Evolutionary conservation across 2,113 vertebrate genomes (phyloP), one percentile per base, ranked within the genome.

Genomic region (Neodontobutis hainanensis): DNA sequence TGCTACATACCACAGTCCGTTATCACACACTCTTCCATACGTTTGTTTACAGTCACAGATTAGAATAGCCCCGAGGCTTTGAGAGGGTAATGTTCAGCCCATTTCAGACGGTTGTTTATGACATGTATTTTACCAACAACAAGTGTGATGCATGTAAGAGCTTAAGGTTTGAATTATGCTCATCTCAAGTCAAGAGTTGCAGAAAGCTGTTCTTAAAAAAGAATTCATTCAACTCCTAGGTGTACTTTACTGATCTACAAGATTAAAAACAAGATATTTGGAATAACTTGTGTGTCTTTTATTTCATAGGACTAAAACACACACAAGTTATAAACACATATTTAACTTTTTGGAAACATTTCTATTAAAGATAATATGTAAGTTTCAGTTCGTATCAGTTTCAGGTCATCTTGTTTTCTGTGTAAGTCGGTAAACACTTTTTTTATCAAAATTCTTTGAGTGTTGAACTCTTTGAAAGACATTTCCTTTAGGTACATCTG

Each of bases 401-500:
- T 27, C 19, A 27, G 19, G 19, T 27, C 19, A 27, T 27, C 19
- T 2, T 52, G 50, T 11, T 44, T 61, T 58, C 43, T 65, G 35
- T 32, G 50, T 66, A 56, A 69, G 69, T 59, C 58, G 60, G 65
- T 81, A 78, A 85, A 81, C 66, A 80, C 64, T 62, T 82, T 77
- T n/a, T 74, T 87, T 55, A 82, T 81, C 74, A 80, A 55, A 73
- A 77, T 61, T 83, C 79, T 86, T 86, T 87, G 71, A 82, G 68
- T 70, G 65, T 68, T 56, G 62, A 80, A 80, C 58, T 77, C 81
- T 88, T 88, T 90, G 88, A 88, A 87, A 83, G 86, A 85, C 83
- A 69, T 69, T 68, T 74, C 81, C 70, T 88, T 84, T 78, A 83
- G 75, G 80, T 85, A 81, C 73, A 78, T 83, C 83, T 84, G 78